These are phyloP conservation scores for Drosophila nr. perissopoda DNA, from an alignment of 2,888 invertebrate species.

Conservation along the genomic window DNA sequence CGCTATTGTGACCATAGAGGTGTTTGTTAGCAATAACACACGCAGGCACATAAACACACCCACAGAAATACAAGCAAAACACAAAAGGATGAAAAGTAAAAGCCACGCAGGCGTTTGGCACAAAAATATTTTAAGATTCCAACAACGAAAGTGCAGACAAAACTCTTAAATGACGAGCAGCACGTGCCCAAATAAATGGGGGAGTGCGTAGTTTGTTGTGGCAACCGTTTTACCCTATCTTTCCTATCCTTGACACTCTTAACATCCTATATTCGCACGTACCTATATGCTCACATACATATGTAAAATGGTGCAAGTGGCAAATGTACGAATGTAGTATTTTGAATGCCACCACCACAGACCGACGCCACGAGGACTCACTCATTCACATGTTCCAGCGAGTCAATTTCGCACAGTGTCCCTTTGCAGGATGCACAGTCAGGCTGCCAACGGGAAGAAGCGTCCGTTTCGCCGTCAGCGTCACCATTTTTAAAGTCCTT, in stretches of 20 bases:
- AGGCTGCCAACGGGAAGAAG: constrained; percentile 2
- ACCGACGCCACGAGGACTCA: constrained; percentile 12
- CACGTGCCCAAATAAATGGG: constrained; percentile 77
- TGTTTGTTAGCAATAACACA: constrained; percentile 30
- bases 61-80: constrained; percentile 29
- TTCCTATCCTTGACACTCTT: constrained; percentile 10
- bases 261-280: constrained; percentile 7
- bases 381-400: constrained; percentile 45
- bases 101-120: constrained; percentile 64
- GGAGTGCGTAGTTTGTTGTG: constrained; percentile 49
- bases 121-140: constrained; percentile 75
- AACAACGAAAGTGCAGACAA: constrained; percentile 80
- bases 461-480: constrained; percentile 18
- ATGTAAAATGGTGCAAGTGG: constrained; percentile 42
- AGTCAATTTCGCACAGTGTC: constrained; percentile 61
- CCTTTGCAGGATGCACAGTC: constrained; percentile 17
- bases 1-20: constrained; percentile 16
- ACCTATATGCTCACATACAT: constrained; percentile 7
- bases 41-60: constrained; percentile 34
- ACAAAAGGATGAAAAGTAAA: constrained; percentile 68
- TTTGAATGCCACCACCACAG: constrained; percentile 36
- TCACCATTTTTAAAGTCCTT: constrained; percentile 45
- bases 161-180: constrained; percentile 81
- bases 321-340: constrained; percentile 46
- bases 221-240: constrained; percentile 1